phyloP scores from a whole-genome alignment of 2,888 invertebrate species.

The Zele albiditarsus region DNA sequence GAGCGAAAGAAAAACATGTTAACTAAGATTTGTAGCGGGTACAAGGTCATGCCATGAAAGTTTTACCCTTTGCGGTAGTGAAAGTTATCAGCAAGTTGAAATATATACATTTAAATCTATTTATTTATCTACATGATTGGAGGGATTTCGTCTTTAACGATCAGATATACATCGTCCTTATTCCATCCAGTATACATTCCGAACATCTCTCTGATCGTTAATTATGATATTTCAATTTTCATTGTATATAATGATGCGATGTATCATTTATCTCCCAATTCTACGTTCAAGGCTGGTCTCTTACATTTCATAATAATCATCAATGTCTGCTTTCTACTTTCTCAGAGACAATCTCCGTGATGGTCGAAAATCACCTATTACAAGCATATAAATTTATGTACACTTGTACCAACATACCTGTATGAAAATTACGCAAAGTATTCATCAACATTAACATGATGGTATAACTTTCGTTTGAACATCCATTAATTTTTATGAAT shows the following conservation, averaged over 20 bases:
- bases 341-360: constrained; percentile 47
- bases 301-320: constrained; percentile 63
- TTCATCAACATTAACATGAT: neutral
- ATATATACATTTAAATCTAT: neutral
- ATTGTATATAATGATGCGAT: neutral
- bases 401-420: neutral
- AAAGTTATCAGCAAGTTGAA: constrained; percentile 44
- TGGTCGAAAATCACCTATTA: constrained; percentile 35
- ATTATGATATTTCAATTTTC: neutral
- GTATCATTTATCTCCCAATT: constrained; percentile 2
- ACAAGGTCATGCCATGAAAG: constrained; percentile 50
- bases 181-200: too few relatives aligned
- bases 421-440: constrained; percentile 12
- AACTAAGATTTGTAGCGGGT: constrained; percentile 27
- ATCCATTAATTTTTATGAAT: neutral
- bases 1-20: constrained; percentile 8
- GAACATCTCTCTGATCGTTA: neutral
- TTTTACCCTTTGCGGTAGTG: constrained; percentile 48
- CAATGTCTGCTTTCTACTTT: constrained; percentile 65
- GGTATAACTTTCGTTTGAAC: neutral
- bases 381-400: constrained; percentile 6
- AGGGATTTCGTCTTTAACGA: too few relatives aligned
- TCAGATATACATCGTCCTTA: too few relatives aligned
- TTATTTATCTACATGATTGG: too few relatives aligned
- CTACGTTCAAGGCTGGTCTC: constrained; percentile 33